Evolutionary conservation across 2,113 vertebrate species (phyloP), one percentile per base, ranked within the genome.

Genomic region (Prolemur simus): DNA sequence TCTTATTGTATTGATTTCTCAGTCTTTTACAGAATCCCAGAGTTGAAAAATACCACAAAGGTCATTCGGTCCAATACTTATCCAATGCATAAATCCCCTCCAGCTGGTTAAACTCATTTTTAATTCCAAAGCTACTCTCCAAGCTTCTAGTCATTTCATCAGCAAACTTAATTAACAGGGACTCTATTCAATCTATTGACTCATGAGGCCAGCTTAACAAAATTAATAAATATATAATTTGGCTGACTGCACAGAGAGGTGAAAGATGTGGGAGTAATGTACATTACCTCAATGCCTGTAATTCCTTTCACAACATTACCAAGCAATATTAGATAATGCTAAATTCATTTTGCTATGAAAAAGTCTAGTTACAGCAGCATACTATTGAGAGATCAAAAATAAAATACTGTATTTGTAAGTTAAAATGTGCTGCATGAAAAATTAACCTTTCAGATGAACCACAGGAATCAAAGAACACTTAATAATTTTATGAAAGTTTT

Each of bases 171-270:
- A 98, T 98, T 98, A 97, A 96, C 89, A 92, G 89, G 78, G 82
- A 97, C 91, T 98, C 82, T 89, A 97, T 95, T 98, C 97, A 96
- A 96, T 97, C 95, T 97, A 96, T 97, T 97, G 94, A 96, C 97
- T 97, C 97, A 92, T 14, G 94, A 97, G 97, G 86, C 93, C 95
- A 96, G 91, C 96, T 97, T 98, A 96, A 96, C 94, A 95, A 98
- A 96, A 97, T 97, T 98, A 97, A 98, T 97, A 96, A 97, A 97
- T 97, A 97, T 96, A 95, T 97, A 97, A 97, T 96, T 97, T 97
- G 98, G 91, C 96, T 96, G 97, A 96, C 98, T 96, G 93, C 85
- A 94, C 95, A 90, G 88, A 68, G 69, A 97, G 95, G 93, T 89
- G 89, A 97, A 98, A 93, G 78, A 90, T 69, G 86, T 95, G 39